These are phyloP conservation scores for Smittia aterrima DNA, from an alignment of 2,888 invertebrate species.

Conservation along the genomic window DNA sequence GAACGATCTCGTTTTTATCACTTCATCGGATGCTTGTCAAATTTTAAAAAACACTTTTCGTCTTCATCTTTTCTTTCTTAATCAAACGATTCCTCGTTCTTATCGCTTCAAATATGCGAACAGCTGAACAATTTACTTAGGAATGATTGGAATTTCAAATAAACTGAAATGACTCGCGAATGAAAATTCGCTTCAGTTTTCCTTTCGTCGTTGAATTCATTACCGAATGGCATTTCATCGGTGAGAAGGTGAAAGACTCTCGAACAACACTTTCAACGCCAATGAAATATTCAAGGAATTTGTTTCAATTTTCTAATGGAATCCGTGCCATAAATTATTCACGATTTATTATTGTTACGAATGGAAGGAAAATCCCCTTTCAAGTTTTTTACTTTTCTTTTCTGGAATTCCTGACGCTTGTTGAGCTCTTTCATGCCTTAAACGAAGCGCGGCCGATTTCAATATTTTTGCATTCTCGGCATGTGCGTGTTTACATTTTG, in stretches of 20 bases:
- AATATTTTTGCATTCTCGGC: not conserved
- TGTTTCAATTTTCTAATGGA: slow-evolving; percentile 33
- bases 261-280: not conserved
- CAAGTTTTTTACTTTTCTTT: not conserved
- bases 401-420: not conserved
- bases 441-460: not conserved
- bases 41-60: not conserved
- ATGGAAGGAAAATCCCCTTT: slow-evolving; percentile 1
- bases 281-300: slow-evolving; percentile 22
- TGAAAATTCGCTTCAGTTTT: not conserved
- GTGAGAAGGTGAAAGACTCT: not conserved
- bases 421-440: not conserved
- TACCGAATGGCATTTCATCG: not conserved
- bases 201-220: not conserved
- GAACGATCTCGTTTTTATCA: no score
- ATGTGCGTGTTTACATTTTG: not conserved
- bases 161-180: not conserved
- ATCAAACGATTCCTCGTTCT: not conserved
- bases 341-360: slow-evolving; percentile 28
- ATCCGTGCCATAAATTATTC: slow-evolving; percentile 28
- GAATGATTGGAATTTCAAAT: not conserved
- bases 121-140: not conserved
- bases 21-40: no score
- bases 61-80: not conserved
- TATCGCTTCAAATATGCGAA: no score